Percentiles rank a stretch among this genome's conserved stretches.
Conservation (phyloP, 2,113 vertebrate species). For the Hyla sarda region DNA sequence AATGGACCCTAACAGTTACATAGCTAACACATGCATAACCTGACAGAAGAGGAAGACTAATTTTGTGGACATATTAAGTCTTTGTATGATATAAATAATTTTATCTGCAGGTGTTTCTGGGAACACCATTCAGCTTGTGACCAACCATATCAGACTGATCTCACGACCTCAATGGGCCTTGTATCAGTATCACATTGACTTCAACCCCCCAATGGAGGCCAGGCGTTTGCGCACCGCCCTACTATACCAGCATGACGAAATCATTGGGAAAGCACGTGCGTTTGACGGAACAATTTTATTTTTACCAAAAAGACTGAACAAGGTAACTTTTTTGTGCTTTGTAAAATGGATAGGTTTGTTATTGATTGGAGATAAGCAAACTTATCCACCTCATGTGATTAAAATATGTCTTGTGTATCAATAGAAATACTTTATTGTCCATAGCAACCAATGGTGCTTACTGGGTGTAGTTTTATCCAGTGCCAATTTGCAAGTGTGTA, state of each 20-base stretch:
- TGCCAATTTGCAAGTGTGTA: no score
- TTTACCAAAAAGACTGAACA: conserved; percentile 78
- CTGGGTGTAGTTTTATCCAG: no score
- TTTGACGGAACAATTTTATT: conserved; percentile 90
- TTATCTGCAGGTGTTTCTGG: conserved; percentile 79
- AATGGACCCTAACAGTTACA: no score
- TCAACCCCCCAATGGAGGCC: conserved; percentile 87
- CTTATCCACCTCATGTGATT: no score
- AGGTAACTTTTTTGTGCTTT: conserved; percentile 49
- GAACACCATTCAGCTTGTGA: conserved; percentile 71
- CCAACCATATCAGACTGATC: conserved; percentile 85
- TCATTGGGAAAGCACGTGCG: conserved; percentile 79
- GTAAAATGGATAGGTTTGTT: no score
- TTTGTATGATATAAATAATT: neutral
- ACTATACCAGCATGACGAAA: conserved; percentile 84
- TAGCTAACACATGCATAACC: no score
- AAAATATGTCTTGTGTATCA: no score
- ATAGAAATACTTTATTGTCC: no score
- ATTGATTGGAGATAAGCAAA: no score
- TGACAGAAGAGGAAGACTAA: neutral
- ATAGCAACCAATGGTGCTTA: no score
- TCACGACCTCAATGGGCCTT: conserved; percentile 92
- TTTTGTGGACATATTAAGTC: no score
- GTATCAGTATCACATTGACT: conserved; percentile 92
- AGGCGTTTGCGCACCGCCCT: conserved; percentile 83